phyloP scores from a whole-genome alignment of 1,140 invertebrate species.

The Dufourea novaeangliae region DNA sequence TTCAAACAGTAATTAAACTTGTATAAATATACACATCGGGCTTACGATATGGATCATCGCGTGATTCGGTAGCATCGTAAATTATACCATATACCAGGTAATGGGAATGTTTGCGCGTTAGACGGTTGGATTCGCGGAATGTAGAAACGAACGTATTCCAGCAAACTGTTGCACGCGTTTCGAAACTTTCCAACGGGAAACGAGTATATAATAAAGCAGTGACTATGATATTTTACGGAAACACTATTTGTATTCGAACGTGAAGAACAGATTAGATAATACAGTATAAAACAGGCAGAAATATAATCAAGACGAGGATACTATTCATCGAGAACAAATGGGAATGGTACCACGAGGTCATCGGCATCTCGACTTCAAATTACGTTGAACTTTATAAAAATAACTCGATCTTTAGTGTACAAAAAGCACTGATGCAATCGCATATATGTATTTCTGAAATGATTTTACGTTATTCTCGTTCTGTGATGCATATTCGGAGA shows the following conservation, averaged over 20 bases:
- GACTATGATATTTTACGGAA: background rate
- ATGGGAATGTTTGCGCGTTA: background rate
- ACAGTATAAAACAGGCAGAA: background rate
- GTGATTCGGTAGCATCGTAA: background rate
- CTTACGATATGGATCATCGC: background rate
- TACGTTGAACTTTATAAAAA: conserved; percentile 37
- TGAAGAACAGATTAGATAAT: background rate
- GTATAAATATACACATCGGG: background rate
- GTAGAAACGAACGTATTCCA: background rate
- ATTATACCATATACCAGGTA: background rate
- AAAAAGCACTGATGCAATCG: background rate
- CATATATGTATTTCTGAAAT: background rate
- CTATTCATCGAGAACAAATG: background rate
- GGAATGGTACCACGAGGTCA: conserved; percentile 22
- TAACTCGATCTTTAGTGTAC: background rate
- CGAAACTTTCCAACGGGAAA: background rate
- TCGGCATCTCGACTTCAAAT: conserved; percentile 35
- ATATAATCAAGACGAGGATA: background rate
- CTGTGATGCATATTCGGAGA: background rate
- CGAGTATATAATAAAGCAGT: background rate
- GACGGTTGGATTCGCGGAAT: background rate
- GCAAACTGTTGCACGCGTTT: conserved; percentile 37
- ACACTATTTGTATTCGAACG: background rate
- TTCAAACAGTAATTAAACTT: conserved; percentile 8
- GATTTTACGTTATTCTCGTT: background rate